These are phyloP conservation scores for Sapajus apella DNA, from an alignment of 2,113 vertebrate genomes.

Conservation along the genomic window DNA sequence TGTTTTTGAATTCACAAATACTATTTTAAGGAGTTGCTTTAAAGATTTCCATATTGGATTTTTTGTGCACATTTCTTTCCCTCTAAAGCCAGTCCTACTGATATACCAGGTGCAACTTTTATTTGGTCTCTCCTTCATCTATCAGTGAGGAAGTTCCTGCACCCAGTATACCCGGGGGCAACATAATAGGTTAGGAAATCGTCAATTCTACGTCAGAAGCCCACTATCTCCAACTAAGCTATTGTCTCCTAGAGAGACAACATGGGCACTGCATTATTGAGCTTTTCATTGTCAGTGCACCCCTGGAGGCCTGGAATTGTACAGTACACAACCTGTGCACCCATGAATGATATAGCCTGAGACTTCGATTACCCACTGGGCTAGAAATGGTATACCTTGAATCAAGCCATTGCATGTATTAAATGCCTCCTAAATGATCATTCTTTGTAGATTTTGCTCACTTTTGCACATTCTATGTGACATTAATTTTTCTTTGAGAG, in stretches of 20 bases:
- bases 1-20: conserved; percentile 8
- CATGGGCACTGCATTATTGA: accelerated
- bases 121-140: not conserved
- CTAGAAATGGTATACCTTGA: not conserved
- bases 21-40: not conserved
- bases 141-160: not conserved
- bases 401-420: not conserved
- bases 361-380: too few species aligned
- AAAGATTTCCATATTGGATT: not conserved
- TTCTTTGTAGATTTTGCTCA: not conserved
- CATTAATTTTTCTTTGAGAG: not conserved
- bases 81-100: not conserved
- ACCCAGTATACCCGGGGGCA: accelerated
- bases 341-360: too few species aligned
- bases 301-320: not conserved
- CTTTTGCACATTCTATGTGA: not conserved
- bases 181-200: not conserved
- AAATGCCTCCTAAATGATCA: not conserved
- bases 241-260: not conserved
- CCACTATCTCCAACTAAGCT: not conserved
- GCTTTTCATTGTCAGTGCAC: not conserved
- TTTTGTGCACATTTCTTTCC: not conserved
- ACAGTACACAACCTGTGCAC: not conserved
- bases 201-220: not conserved
- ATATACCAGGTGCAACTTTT: not conserved